Base-by-base conservation (phyloP, 2,797 vertebrate species). In the Gila robusta region DNA sequence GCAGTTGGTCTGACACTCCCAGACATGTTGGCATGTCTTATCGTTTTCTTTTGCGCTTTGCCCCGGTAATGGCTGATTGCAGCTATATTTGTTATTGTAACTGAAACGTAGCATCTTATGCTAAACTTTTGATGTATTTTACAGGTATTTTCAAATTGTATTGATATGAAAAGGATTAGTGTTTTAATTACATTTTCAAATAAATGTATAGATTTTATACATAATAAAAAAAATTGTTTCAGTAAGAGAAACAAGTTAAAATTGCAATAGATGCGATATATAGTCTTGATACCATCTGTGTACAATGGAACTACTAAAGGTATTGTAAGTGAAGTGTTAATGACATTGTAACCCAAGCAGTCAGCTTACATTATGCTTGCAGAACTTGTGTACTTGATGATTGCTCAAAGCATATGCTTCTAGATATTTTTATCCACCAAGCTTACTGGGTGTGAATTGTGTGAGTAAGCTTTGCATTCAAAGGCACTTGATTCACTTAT, bases 401-500 rank as follows among this genome's bases (percentile, higher is more conserved):
- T 23, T 41, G 62, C 47, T n/a, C 49, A 70, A 84, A 69, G n/a
- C 66, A n/a, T 37, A 71, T 39, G 49, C 23, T 17, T 44, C 37
- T 16, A 35, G 74, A 28, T 70, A 70, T 84, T 70, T 84, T 70
- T 41, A 32, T 56, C 62, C 17, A 0, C 41, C 28, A 52, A 77
- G 44, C 76, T 54, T 26, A 78, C 64, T n/a, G 16, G 10, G 28
- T 84, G 59, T 54, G 72, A 79, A 56, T 26, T 79, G 21, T 81
- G 64, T 39, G 64, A 59, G 66, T 66, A 19, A 59, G 52, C 21
- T 72, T 52, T 59, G 35, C 52, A 79, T 70, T 67, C 66, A 72
- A 79, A 62, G 83, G 21, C 19, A 70, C 64, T 78, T 59, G 64
- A 79, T 70, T 21, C 39, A 32, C 37, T 71, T 47, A 71, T 79